Evolutionary conservation across 2,888 invertebrate species (phyloP).

Genomic region (Abrostola tripartita): DNA sequence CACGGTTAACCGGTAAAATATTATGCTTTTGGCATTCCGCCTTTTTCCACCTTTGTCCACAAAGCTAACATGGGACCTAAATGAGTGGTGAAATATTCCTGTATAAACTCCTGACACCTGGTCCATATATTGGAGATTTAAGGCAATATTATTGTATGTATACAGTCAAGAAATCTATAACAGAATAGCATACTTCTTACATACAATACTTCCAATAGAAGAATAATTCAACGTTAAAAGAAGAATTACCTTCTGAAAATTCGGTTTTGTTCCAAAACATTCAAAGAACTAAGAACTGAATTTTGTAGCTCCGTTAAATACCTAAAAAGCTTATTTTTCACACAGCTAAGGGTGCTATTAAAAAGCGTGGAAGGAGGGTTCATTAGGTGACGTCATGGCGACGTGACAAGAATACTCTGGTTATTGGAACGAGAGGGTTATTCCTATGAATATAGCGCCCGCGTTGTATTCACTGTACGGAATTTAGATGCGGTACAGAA

Average conservation of each 20-base stretch:
- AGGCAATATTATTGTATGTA: too few relatives aligned
- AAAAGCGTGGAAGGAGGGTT: constrained; percentile 62
- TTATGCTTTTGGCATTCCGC: too few relatives aligned
- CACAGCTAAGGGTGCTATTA: constrained; percentile 59
- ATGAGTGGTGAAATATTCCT: too few relatives aligned
- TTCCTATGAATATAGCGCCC: constrained; percentile 14
- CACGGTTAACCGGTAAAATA: too few relatives aligned
- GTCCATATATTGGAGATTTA: too few relatives aligned
- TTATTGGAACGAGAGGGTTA: constrained; percentile 47
- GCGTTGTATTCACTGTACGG: constrained; percentile 14
- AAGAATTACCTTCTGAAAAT: not conserved
- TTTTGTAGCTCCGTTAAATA: constrained; percentile 38
- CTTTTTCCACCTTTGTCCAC: too few relatives aligned
- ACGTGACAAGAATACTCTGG: constrained; percentile 63
- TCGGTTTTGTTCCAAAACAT: constrained; percentile 10
- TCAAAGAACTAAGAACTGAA: constrained; percentile 15
- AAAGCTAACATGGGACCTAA: too few relatives aligned
- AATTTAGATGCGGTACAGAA: constrained; percentile 18
- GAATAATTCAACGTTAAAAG: too few relatives aligned
- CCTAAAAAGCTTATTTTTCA: constrained; percentile 58
- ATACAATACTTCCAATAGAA: too few relatives aligned
- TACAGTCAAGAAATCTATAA: too few relatives aligned
- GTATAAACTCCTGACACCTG: too few relatives aligned
- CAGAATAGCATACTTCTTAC: too few relatives aligned
- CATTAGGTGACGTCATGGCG: constrained; percentile 62